phyloP scores from a whole-genome alignment of 1,140 invertebrate species.

The Heliconius hewitsoni region DNA sequence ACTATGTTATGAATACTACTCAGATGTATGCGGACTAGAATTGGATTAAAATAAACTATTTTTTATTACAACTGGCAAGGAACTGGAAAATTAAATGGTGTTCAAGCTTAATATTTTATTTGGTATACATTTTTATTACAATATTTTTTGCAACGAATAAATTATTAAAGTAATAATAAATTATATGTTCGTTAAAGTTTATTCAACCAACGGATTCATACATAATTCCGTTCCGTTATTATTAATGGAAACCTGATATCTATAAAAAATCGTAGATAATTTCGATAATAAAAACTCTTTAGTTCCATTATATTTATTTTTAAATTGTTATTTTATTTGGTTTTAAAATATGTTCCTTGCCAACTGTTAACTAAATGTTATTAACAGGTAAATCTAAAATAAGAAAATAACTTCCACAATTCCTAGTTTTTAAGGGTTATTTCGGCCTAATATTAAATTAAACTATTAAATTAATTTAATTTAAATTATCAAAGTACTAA shows the following conservation, averaged over 20 bases:
- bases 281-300: neutral
- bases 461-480: constrained; percentile 24
- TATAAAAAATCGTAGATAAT: no score
- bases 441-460: constrained; percentile 48
- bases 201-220: neutral
- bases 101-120: neutral
- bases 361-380: constrained; percentile 10
- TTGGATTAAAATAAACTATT: constrained; percentile 20
- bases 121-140: neutral
- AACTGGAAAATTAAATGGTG: neutral
- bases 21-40: constrained; percentile 36
- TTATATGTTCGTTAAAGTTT: neutral
- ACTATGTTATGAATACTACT: constrained; percentile 28
- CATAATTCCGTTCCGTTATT: neutral
- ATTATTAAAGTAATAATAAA: neutral
- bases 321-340: neutral
- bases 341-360: constrained; percentile 2
- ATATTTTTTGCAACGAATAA: neutral
- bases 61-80: constrained; percentile 24
- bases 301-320: neutral
- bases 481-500: constrained; percentile 23
- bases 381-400: constrained; percentile 23
- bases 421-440: constrained; percentile 55
- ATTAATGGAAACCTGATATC: no score
- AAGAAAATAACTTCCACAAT: constrained; percentile 36